Base-by-base conservation (phyloP, 2,797 vertebrate species). In the Podarcis siculus region DNA sequence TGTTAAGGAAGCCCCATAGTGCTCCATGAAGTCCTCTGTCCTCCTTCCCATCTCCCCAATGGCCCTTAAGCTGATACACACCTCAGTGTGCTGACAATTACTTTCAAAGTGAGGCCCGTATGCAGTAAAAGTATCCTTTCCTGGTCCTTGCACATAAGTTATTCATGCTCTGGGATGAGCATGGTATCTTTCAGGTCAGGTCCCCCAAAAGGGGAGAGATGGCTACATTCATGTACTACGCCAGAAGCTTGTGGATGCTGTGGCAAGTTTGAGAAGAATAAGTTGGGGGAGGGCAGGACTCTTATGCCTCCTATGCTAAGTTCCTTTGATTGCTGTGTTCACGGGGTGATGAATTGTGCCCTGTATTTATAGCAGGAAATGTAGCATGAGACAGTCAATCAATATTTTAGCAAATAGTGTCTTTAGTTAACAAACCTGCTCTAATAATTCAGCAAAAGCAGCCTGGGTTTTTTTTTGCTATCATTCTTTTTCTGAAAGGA, bases 391-490 rank as follows among this genome's bases (percentile, higher is more conserved):
- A 80, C 25, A 73, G 78, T 79, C 45, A 42, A 72, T 88, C 77
- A 67, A 76, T 85, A 86, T n/a, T 9, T 86, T 88, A 75, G 66
- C 80, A 94, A 93, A 90, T 9, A 8, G 78, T 89, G 55, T 25
- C 61, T 91, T 73, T 58, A 42, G 92, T 87, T 90, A 91, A 91
- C 82, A 86, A 86, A 66, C 42, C 91, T 80, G 23, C 78, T 76
- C 27, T 81, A 91, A 86, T 86, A 90, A 87, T 80, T 94, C 85
- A 90, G 91, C 90, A 17, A 79, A 79, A 12, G 19, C 72, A 17
- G 86, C 90, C 23, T 92, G 87, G 8, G 8, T 17, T 49, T 42
- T 42, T 42, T 39, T 92, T 88, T 78, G 35, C 35, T 39, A 93
- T 69, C 88, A 39, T 35, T 73, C 27, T 91, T 94, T 87, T 64